Conservation (phyloP, 2,888 invertebrate genomes). For the Smittia aterrima region DNA sequence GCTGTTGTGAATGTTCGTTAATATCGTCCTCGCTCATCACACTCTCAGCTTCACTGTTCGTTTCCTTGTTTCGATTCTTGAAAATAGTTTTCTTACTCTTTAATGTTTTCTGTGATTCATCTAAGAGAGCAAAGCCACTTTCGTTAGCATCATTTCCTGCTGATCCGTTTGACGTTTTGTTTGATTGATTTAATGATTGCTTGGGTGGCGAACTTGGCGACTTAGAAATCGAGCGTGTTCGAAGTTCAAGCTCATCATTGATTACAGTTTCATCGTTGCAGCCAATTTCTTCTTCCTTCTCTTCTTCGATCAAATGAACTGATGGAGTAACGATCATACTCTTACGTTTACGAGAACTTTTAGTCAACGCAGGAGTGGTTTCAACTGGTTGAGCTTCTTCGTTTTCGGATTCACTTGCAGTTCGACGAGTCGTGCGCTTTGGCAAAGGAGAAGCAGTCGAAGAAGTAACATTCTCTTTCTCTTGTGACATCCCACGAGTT, state of each 20-base stretch:
- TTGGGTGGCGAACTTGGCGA: background rate
- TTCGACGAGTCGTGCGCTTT: background rate
- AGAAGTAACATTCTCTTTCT: background rate
- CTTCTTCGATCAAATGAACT: too few relatives aligned
- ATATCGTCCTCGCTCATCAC: background rate
- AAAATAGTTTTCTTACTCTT: background rate
- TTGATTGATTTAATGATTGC: background rate
- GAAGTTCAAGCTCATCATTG: constrained; percentile 15
- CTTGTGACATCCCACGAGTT: constrained; percentile 20
- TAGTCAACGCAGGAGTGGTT: background rate
- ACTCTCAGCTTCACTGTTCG: background rate
- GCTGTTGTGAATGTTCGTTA: background rate
- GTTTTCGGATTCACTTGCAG: background rate
- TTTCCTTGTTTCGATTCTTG: background rate
- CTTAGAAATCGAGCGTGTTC: constrained; percentile 22
- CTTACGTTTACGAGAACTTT: background rate
- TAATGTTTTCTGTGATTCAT: background rate
- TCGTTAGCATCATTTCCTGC: too few relatives aligned
- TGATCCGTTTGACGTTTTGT: background rate
- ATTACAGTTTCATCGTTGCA: background rate
- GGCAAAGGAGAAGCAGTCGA: background rate
- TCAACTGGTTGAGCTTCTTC: background rate
- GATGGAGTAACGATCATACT: background rate
- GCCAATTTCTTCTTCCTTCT: too few relatives aligned
- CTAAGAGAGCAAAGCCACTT: background rate